A percentile compares a stretch with the other conserved stretches of the same genome.
Evolutionary conservation across 2,113 vertebrate species (phyloP).

Genomic region (Lycaon pictus): DNA sequence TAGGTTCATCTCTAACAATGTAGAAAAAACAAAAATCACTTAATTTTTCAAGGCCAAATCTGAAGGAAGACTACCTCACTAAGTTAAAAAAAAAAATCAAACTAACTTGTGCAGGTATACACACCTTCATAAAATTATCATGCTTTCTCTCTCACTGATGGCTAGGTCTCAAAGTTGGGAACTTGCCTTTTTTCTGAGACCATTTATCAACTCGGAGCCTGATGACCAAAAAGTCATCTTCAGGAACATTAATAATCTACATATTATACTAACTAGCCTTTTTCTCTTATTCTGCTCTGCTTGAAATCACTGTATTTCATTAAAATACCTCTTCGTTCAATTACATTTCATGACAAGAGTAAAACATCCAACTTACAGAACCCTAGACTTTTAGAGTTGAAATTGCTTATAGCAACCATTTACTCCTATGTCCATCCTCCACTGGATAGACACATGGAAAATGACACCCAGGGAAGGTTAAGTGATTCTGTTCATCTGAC

Average conservation of each 20-base stretch:
- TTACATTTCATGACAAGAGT: neutral
- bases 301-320: constrained; percentile 83
- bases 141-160: constrained; percentile 81
- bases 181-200: constrained; percentile 77
- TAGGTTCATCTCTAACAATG: constrained; percentile 31
- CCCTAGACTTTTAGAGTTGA: neutral
- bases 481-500: neutral
- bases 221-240: constrained; percentile 67
- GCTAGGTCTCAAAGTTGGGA: constrained; percentile 81
- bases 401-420: neutral
- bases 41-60: constrained; percentile 42
- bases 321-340: constrained; percentile 79
- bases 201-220: constrained; percentile 77
- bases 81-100: constrained; percentile 19
- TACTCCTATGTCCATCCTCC: neutral
- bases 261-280: constrained; percentile 84
- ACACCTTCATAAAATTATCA: neutral
- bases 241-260: constrained; percentile 61
- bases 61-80: constrained; percentile 21
- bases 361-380: constrained; percentile 22
- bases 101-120: neutral
- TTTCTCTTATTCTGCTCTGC: constrained; percentile 80
- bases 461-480: neutral
- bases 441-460: neutral
- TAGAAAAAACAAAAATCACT: neutral